Conservation (phyloP, 1,140 invertebrate genomes). For the Lamellibrachia luymesi region DNA sequence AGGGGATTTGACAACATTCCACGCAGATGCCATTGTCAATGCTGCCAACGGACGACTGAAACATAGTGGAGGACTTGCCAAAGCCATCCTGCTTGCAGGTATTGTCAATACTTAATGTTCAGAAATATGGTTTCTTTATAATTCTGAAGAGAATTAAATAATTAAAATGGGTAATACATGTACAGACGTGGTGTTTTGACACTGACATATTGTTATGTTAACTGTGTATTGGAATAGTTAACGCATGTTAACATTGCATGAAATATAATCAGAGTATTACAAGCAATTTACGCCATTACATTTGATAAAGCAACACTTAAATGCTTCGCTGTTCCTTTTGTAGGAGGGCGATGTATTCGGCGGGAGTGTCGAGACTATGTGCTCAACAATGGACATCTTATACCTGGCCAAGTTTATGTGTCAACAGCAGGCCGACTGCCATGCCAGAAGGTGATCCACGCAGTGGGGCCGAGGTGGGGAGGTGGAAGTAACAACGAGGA, state of each 20-base stretch:
- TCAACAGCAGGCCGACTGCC: conserved; percentile 31
- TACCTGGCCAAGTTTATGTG: background rate
- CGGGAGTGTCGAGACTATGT: background rate
- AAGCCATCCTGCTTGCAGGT: conserved; percentile 65
- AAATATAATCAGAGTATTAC: too few relatives aligned
- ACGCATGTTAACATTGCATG: too few relatives aligned
- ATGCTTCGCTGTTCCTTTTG: background rate
- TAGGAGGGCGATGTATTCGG: background rate
- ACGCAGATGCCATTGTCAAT: conserved; percentile 88
- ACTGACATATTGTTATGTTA: background rate
- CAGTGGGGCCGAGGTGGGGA: conserved; percentile 41
- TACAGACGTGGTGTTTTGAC: background rate
- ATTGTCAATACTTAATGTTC: conserved; percentile 12
- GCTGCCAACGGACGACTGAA: conserved; percentile 76
- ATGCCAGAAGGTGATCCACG: conserved; percentile 38
- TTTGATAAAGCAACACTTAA: background rate
- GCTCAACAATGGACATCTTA: background rate
- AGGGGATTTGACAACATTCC: conserved; percentile 80
- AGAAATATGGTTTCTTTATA: too few relatives aligned
- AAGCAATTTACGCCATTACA: background rate
- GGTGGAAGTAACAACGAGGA: conserved; percentile 30
- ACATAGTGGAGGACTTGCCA: conserved; percentile 82
- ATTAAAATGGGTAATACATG: background rate
- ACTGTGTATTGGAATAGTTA: too few relatives aligned
- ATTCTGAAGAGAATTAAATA: background rate